Conservation (phyloP, 2,113 vertebrate genomes). For the Hippopotamus amphibius region DNA sequence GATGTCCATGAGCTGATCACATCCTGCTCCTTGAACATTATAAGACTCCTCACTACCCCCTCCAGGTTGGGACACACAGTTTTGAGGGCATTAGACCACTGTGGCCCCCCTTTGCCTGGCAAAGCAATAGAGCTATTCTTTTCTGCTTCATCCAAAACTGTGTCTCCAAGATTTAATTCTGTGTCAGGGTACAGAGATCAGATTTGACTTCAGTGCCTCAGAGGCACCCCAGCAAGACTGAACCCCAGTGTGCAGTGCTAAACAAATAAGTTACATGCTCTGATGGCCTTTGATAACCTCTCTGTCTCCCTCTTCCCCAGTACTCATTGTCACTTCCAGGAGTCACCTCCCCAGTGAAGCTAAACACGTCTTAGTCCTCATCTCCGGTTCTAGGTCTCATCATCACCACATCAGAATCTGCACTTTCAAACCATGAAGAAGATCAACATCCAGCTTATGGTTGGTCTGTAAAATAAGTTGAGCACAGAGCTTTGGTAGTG, state of each 20-base stretch:
- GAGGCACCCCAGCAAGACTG: not conserved
- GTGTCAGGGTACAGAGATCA: not conserved
- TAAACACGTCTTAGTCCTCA: not conserved
- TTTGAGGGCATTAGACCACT: not conserved
- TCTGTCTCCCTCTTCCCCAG: not conserved
- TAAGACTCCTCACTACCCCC: not conserved
- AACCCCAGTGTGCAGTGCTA: not conserved
- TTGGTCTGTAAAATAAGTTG: not conserved
- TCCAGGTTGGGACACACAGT: not conserved
- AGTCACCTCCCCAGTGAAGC: not conserved
- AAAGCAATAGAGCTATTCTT: not conserved
- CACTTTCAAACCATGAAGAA: not conserved
- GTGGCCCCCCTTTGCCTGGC: not conserved
- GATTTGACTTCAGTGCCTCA: not conserved
- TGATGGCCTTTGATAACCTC: not conserved
- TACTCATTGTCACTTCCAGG: not conserved
- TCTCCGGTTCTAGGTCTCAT: not conserved
- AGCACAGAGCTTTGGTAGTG: not conserved
- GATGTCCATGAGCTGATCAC: not conserved
- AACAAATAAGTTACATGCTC: not conserved
- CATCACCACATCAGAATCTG: not conserved
- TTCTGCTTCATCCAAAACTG: not conserved
- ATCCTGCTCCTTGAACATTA: not conserved
- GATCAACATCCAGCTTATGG: not conserved
- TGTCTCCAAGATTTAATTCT: not conserved